Base-by-base conservation (phyloP, 2,888 invertebrate species). In the Malthinus seriepunctatus region DNA sequence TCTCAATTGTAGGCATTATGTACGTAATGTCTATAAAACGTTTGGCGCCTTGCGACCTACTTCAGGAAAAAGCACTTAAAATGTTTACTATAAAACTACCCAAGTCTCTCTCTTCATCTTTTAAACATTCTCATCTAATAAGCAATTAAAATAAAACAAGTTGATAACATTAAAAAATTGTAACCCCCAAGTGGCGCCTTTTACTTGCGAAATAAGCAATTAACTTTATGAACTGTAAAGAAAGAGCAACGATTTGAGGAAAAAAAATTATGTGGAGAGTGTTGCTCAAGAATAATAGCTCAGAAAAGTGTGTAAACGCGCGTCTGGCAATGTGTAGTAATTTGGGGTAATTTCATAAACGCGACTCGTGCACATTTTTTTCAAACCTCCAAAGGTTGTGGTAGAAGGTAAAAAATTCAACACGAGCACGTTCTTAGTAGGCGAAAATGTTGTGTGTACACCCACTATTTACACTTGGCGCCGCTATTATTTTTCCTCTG, bases 41-140 rank as follows among this genome's bases (percentile, higher is more conserved):
- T 52, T 62, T 67, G 67, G 67, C 66, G 67, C 66, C 67, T 53
- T 54, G 51, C 67, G 67, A 67, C 67, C 67, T 67, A 67, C 63
- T 63, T 67, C 63, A 52, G 59, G 60, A 65, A 64, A 64, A 65
- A 62, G 60, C 60, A 63, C 62, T 65, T 58, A 59, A 60, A 51
- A 56, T 63, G 63, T 63, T 62, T 62, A 60, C 60, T 65, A 62
- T 56, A 42, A 42, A 42, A 42, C 15, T 42, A 15, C 6, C 14
- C 14, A 42, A 23, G 14, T 42, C 39, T 23, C 6, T 42, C 39
- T 23, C 23, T 42, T 42, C 23, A 14, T 23, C 39, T 15, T 14
- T 14, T 23, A n/a, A 14, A 15, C 15, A 15, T 42, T 42, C 39
- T 6, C 39, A 42, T 42, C 23, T 42, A 14, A 42, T 15, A 42